Base-by-base conservation (phyloP, 2,113 vertebrate genomes). In the Salvelinus namaycush region DNA sequence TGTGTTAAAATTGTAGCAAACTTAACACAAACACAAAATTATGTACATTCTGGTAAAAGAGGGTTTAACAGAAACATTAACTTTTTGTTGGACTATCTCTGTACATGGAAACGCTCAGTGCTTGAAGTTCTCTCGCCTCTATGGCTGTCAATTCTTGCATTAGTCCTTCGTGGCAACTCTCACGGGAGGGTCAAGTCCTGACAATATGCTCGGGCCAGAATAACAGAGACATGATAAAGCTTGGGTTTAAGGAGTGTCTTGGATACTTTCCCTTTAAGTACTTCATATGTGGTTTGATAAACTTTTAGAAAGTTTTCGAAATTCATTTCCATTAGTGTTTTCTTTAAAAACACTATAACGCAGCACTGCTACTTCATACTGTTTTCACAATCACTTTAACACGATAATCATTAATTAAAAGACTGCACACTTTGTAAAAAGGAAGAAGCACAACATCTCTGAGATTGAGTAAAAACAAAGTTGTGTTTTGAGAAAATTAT, bases 1-100 rank as follows among this genome's bases (percentile, higher is more conserved):
- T 95, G 96, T 98, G 96, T 98, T 99, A 98, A 97, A 98, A 99
- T 97, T 98, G 97, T 97, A 98, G 97, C 97, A 98, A 98, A 98
- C 96, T 92, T 96, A 98, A 97, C 97, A 99, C 97, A 96, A 96
- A 96, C 96, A 99, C 96, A 97, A 97, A 96, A 96, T 90, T 99
- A 98, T 98, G 95, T 98, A 99, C 97, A 99, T 96, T 97, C 96
- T 96, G 95, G 91, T 96, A 96, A 94, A 95, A 96, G 95, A 94
- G 95, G 93, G 95, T 95, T 96, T 92, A 95, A 96, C 96, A 96
- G 93, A 96, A 97, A 95, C 95, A 94, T 93, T 94, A 94, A 93
- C 92, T 95, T 94, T 95, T 94, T 95, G 94, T 95, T 11, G 7
- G 39, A 8, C 39, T 11, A 96, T 95, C 94, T 96, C 95, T 97